A percentile compares a stretch with the other conserved stretches of the same genome.
Evolutionary conservation across 2,113 vertebrate species (phyloP).

Genomic region (Solea senegalensis): DNA sequence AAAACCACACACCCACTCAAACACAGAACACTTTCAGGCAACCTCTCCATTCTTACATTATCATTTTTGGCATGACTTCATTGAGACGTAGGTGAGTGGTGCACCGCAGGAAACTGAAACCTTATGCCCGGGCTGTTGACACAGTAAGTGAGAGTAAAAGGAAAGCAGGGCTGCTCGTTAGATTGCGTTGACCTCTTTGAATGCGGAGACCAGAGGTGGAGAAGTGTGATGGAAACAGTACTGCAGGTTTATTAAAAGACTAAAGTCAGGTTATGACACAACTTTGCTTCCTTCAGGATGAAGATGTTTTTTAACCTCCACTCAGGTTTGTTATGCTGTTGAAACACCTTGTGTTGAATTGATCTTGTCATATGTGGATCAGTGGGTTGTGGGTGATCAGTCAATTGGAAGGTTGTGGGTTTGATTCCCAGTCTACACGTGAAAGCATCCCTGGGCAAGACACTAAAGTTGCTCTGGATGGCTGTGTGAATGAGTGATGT

Average conservation of each 20-base stretch:
- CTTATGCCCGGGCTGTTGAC: conserved; percentile 60
- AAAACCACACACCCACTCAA: background rate
- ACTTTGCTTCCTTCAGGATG: conserved; percentile 26
- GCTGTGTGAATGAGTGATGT: no score
- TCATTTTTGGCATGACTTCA: conserved; percentile 70
- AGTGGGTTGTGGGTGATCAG: no score
- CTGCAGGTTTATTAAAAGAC: conserved; percentile 20
- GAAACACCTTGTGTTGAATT: background rate
- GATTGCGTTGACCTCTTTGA: conserved; percentile 49
- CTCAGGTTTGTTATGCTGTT: conserved; percentile 10
- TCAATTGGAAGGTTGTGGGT: no score
- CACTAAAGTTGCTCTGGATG: no score
- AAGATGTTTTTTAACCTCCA: conserved; percentile 12
- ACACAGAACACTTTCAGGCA: conserved; percentile 19
- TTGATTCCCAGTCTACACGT: no score
- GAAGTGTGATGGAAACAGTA: conserved; percentile 47
- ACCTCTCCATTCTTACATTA: conserved; percentile 43
- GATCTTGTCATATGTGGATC: no score
- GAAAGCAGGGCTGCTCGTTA: conserved; percentile 41
- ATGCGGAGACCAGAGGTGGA: no score
- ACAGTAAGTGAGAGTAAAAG: conserved; percentile 44
- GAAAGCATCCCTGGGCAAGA: no score
- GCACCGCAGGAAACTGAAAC: conserved; percentile 53
- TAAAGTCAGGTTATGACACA: conserved; percentile 4
- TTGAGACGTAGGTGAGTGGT: conserved; percentile 65